A percentile compares a stretch with the other conserved stretches of the same genome.
Evolutionary conservation across 2,113 vertebrate genomes (phyloP).

Genomic region (Anguilla rostrata): DNA sequence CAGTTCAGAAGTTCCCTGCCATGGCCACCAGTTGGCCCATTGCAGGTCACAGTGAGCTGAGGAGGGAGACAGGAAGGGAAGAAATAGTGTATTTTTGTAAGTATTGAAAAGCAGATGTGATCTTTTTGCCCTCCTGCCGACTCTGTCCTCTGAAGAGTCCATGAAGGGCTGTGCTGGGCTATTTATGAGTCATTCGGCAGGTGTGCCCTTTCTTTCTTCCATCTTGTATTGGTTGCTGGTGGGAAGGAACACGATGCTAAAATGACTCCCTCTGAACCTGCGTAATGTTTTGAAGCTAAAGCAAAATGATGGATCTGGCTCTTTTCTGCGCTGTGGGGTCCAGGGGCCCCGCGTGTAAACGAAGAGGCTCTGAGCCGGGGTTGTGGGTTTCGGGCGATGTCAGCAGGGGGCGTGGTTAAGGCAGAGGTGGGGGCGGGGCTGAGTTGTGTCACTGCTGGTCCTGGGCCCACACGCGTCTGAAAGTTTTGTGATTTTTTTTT

Average conservation of each 20-base stretch:
- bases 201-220: neutral
- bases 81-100: no score
- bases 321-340: no score
- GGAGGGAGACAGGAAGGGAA: no score
- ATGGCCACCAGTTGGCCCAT: no score
- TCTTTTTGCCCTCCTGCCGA: neutral
- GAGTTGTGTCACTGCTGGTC: neutral
- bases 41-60: no score
- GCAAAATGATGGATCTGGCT: neutral
- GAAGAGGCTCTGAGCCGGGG: no score
- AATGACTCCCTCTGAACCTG: neutral
- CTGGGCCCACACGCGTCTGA: neutral
- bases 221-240: neutral
- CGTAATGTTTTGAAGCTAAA: neutral
- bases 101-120: no score
- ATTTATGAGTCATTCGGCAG: neutral
- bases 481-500: neutral
- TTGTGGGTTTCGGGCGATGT: neutral
- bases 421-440: neutral
- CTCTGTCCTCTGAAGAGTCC: neutral
- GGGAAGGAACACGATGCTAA: no score
- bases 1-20: no score
- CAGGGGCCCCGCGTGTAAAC: no score
- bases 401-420: neutral
- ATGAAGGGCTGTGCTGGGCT: neutral